Conservation (phyloP, 2,797 vertebrate species). For the Stomatorhinus walkeri region DNA sequence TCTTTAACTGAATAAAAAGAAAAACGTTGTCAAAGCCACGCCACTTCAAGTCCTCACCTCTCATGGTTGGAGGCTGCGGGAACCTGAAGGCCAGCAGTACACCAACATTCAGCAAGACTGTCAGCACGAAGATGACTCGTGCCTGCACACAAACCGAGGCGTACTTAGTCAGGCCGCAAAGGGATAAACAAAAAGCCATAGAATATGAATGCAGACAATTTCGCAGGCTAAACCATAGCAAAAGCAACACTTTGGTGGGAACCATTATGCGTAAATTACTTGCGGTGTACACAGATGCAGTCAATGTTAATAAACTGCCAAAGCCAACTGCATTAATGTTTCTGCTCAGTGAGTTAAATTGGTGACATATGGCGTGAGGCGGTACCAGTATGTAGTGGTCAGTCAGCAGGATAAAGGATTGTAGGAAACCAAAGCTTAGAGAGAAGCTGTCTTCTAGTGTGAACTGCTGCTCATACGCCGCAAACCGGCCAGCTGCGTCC, state of each 20-base stretch:
- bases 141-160: conserved; percentile 47
- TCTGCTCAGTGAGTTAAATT: not conserved
- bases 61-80: conserved; percentile 55
- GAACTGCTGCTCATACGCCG: conserved; percentile 68
- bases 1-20: not conserved
- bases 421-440: conserved; percentile 71
- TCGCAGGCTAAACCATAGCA: not conserved
- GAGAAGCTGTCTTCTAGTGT: conserved; percentile 69
- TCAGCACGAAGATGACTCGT: conserved; percentile 64
- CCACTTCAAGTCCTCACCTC: conserved; percentile 60
- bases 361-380: not conserved
- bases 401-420: conserved; percentile 86
- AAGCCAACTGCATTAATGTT: not conserved
- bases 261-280: not conserved
- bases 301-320: not conserved
- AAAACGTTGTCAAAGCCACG: not conserved
- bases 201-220: not conserved
- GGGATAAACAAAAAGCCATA: not conserved
- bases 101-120: conserved; percentile 65
- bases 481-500: conserved; percentile 73
- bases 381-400: conserved; percentile 78
- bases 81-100: conserved; percentile 73
- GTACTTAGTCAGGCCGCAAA: not conserved
- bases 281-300: not conserved
- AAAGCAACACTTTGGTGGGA: not conserved